Evolutionary conservation across 2,113 vertebrate genomes (phyloP), one percentile per base, ranked within the genome.

Genomic region (Clupea harengus): DNA sequence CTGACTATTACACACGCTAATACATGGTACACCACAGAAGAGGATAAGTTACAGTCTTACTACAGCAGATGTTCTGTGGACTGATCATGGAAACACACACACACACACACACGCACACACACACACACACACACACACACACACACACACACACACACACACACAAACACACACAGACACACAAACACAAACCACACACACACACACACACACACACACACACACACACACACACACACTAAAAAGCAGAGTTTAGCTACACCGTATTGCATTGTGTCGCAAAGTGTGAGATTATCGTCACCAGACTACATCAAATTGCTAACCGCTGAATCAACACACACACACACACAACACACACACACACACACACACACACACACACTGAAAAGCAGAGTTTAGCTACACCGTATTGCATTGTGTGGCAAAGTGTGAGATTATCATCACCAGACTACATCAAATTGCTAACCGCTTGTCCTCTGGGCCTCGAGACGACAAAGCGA

Each of bases 201-300:
- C 52, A 45, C n/a, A 82, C 81, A 50, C 46, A 52, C 18, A 25
- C 22, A 32, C 82, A 82, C 49, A 83, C 25, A 39, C 82, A 60
- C 54, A 22, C 20, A 22, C 54, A 4, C 4, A 18, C 20, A 60
- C 54, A 60, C n/a, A 60, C 54, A 6, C 7, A 20, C 54, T 60
- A 60, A 60, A 22, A 1, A 22, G 6, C 20, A 15, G 18, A 60
- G 54, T 6, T 4, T 13, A 54, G 18, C 54, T 20, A 6, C 20
- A 22, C 20, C 20, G 6, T 20, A 60, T 20, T 60, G 18, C 6
- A 60, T 60, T 60, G 20, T 60, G 54, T 60, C 22, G 54, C 20
- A 22, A 60, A 60, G 54, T 6, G 54, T 4, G 54, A 60, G 54
- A 60, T 22, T 22, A 60, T 60, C 6, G 18, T 60, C 20, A 7